Base-by-base conservation (phyloP, 2,113 vertebrate species). In the Excalfactoria chinensis region DNA sequence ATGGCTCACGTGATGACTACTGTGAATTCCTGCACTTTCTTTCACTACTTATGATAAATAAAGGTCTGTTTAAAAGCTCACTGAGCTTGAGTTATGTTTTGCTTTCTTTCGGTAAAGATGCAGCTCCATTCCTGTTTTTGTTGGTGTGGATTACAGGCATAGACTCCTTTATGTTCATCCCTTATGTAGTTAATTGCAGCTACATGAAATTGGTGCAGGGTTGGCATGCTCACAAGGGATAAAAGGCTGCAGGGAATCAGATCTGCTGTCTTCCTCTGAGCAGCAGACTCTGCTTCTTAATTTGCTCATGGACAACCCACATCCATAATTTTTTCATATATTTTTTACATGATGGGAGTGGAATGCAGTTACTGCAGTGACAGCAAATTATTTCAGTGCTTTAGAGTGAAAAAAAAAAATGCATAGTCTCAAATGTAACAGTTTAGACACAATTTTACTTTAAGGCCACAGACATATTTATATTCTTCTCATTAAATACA, bases 1-100 rank as follows among this genome's bases (percentile, higher is more conserved):
- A 32, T 30, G 2, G 17, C 18, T 74, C 25, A 10, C n/a, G 0
- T 10, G 5, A 3, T 7, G 26, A 26, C 11, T 58, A 5, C 1
- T 12, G 34, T 28, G 25, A 84, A 70, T 71, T 53, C 60, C 59
- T 88, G 48, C 51, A 2, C 13, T 26, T 75, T 30, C 55, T n/a
- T 62, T 75, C 49, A 14, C 23, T 64, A 0, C n/a, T 68, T 35
- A 18, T 5, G 28, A 32, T 32, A 30, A 56, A 10, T 5, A 18
- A 66, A 18, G 37, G n/a, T 58, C 84, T 32, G 26, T 81, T 79
- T 25, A 51, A 40, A 8, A 37, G 49, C 18, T 51, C 28, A 2
- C 37, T 14, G 55, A 69, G 55, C 21, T 30, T 37, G 35, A 18
- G 25, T 14, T 86, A 41, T 56, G 22, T 35, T 89, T n/a, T 32